Evolutionary conservation across 1,140 invertebrate species (phyloP).

Genomic region (Saxidomus purpurata): DNA sequence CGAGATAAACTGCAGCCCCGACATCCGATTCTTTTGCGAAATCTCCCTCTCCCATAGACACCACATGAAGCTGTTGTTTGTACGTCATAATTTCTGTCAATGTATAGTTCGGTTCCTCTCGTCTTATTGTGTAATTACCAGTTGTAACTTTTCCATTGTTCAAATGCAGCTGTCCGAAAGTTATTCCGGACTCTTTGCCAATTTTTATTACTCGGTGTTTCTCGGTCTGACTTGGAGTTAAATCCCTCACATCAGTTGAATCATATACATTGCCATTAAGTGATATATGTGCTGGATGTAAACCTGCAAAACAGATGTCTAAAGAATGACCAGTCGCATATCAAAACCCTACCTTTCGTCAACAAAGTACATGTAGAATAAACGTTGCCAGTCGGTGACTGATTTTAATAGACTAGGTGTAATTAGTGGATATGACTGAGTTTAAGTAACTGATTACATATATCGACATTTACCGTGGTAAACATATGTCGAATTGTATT

Average conservation of each 20-base stretch:
- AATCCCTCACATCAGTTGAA: neutral
- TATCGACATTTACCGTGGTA: too few species aligned
- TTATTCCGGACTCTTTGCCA: neutral
- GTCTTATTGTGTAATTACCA: neutral
- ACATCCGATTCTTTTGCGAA: neutral
- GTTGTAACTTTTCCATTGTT: neutral
- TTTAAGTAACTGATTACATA: too few species aligned
- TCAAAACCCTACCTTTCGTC: too few species aligned
- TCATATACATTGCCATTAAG: neutral
- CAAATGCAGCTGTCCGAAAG: neutral
- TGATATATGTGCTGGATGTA: neutral
- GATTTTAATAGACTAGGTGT: too few species aligned
- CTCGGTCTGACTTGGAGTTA: neutral
- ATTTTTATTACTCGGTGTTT: neutral
- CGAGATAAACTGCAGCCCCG: neutral
- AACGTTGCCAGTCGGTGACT: too few species aligned
- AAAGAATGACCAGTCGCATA: too few species aligned
- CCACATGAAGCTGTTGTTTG: neutral
- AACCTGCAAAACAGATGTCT: neutral
- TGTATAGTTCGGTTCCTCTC: neutral
- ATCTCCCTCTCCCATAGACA: neutral
- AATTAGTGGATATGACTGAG: too few species aligned
- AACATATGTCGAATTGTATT: too few species aligned
- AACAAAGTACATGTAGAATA: too few species aligned
- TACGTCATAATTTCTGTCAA: neutral